Evolutionary conservation across 1,140 invertebrate genomes (phyloP), one percentile per base, ranked within the genome.

Genomic region (Macrotrachela quadricornifera): DNA sequence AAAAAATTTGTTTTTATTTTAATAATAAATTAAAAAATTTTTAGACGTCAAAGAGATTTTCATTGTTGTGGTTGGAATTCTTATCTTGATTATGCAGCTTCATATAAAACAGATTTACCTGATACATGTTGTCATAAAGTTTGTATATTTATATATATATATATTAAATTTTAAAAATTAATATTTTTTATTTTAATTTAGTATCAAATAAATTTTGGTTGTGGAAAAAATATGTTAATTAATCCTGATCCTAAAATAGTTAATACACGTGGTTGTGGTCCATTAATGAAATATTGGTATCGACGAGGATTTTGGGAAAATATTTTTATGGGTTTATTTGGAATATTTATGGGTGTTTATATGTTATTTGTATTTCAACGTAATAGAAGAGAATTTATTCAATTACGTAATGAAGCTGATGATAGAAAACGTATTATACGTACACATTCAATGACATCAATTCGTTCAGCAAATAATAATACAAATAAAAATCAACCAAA

Each of bases 241-340:
- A 30, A 30, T 30, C 21, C 21, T 30, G 21, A 30, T 30, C 21
- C 21, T 4, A 30, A 30, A 30, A 30, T 30, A 30, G 21, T 30
- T 2, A 30, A 30, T 30, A 30, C 21, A 30, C 21, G 21, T 30
- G 53, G 53, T n/a, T 54, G 53, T 14, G 16, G 46, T 11, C 36
- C 46, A 40, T 18, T 49, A 37, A 54, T 54, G 53, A 46, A 49
- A n/a, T 49, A 44, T 13, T 54, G 53, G 53, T 54, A 54, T n/a
- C 46, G 53, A 13, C 15, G 44, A 16, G 53, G 53, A 12, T 54
- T 54, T 14, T 45, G 44, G 3, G 48, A 49, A n/a, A 54, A 54
- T 16, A 54, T 54, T 39, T 40, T 50, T 1, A 54, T 54, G 53
- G 45, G 46, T 17, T 45, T 46, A 16, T 38, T 54, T 6, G 53